Conservation (phyloP, 2,113 vertebrate genomes). For the Notarius lentiginosus region DNA sequence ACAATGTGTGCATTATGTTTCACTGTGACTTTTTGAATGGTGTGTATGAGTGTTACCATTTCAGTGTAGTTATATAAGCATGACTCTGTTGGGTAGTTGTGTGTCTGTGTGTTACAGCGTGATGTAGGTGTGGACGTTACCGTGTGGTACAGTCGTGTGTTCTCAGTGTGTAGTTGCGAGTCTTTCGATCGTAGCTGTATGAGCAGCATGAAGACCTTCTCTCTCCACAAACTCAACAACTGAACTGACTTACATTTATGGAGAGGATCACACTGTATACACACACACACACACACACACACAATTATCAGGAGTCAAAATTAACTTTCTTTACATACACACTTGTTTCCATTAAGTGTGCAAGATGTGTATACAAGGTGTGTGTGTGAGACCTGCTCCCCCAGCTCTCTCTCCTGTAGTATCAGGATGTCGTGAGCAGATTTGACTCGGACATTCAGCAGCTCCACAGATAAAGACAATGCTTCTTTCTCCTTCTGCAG, state of each 20-base stretch:
- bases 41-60: not conserved
- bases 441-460: conserved; percentile 72
- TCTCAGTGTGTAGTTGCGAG: conserved; percentile 63
- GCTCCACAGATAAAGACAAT: conserved; percentile 68
- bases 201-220: conserved; percentile 75
- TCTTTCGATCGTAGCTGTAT: conserved; percentile 74
- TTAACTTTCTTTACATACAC: not conserved
- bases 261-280: conserved; percentile 54
- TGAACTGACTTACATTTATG: conserved; percentile 49
- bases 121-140: conserved; percentile 58
- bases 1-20: no score
- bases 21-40: not conserved
- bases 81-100: not conserved
- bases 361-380: not conserved
- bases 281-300: conserved; percentile 17
- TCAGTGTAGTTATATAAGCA: not conserved
- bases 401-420: conserved; percentile 73
- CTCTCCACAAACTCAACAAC: conserved; percentile 74
- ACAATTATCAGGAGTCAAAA: not conserved
- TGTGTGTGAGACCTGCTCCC: conserved; percentile 59
- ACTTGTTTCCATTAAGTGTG: not conserved
- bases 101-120: conserved; percentile 57
- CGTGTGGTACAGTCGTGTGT: conserved; percentile 57
- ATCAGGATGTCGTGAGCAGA: conserved; percentile 72
- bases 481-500: conserved; percentile 71